Conservation (phyloP, 2,888 invertebrate genomes). For the Dastarcus helophoroides region DNA sequence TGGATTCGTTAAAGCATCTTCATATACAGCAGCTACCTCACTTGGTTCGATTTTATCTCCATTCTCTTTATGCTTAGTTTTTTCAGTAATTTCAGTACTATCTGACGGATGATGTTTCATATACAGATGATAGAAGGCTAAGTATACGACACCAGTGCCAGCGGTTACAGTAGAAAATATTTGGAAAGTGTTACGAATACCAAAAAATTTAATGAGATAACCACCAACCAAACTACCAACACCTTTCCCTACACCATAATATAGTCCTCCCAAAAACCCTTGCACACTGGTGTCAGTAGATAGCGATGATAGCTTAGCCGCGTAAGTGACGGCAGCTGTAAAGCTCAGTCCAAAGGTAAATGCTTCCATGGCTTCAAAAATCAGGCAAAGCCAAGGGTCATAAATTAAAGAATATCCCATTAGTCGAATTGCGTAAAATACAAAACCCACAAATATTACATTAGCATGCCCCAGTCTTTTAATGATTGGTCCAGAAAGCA, state of each 20-base stretch:
- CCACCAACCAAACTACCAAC: constrained; percentile 66
- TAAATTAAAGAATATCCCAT: constrained; percentile 64
- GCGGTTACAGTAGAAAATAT: constrained; percentile 53
- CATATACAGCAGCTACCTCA: constrained; percentile 24
- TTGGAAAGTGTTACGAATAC: constrained; percentile 60
- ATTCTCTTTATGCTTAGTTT: constrained; percentile 45
- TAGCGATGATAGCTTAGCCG: constrained; percentile 58
- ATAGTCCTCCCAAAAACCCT: constrained; percentile 66
- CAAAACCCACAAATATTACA: constrained; percentile 63
- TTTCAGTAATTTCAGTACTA: constrained; percentile 45
- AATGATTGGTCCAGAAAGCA: constrained; percentile 67
- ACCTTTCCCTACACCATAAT: constrained; percentile 69
- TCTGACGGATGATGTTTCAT: constrained; percentile 46
- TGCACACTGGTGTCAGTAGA: constrained; percentile 67
- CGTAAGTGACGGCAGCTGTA: constrained; percentile 68
- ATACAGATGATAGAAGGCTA: constrained; percentile 54
- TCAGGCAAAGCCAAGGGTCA: constrained; percentile 62
- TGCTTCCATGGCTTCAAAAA: constrained; percentile 68
- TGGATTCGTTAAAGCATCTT: constrained; percentile 29
- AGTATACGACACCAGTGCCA: constrained; percentile 55
- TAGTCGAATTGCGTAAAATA: constrained; percentile 62
- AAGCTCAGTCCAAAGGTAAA: constrained; percentile 64
- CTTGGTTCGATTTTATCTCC: constrained; percentile 17
- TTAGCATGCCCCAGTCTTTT: constrained; percentile 63
- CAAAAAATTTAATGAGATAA: constrained; percentile 59